Conservation (phyloP, 2,888 invertebrate genomes). For the Plebejus argus region DNA sequence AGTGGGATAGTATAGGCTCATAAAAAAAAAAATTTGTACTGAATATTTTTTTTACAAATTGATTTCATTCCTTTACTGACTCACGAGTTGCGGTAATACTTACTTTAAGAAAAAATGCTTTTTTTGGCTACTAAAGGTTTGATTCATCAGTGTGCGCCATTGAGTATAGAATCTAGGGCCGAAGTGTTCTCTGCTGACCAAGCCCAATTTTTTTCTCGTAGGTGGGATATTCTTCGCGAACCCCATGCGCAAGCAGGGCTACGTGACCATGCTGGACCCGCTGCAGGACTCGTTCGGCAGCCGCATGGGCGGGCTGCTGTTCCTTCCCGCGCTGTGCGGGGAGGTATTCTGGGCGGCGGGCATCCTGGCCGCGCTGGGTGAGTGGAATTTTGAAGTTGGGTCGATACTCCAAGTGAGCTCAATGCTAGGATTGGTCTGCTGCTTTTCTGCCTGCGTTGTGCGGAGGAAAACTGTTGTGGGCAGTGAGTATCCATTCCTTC, state of each 20-base stretch:
- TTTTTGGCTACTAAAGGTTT: too few species aligned
- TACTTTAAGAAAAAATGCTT: too few species aligned
- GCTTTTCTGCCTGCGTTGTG: conserved; percentile 97
- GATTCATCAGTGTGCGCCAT: too few species aligned
- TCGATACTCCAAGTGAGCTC: conserved; percentile 89
- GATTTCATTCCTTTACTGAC: too few species aligned
- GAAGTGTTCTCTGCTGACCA: too few species aligned
- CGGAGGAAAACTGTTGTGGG: conserved; percentile 68
- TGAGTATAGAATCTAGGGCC: too few species aligned
- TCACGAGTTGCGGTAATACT: too few species aligned
- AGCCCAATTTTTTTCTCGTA: conserved; percentile 53
- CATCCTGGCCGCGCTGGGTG: conserved; percentile 96
- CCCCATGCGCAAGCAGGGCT: conserved; percentile 98
- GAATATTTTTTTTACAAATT: too few species aligned
- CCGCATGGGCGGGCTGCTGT: conserved; percentile 97
- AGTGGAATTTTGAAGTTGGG: conserved; percentile 84
- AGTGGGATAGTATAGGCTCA: too few species aligned
- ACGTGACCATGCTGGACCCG: conserved; percentile 99
- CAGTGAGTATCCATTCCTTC: too few species aligned
- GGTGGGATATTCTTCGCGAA: conserved; percentile 99
- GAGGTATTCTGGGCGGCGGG: conserved; percentile 99
- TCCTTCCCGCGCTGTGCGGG: conserved; percentile 97
- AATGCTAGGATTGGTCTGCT: conserved; percentile 57
- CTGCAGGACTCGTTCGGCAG: conserved; percentile 98
- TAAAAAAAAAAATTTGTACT: too few species aligned